Evolutionary conservation across 2,113 vertebrate species (phyloP), one percentile per base, ranked within the genome.

Genomic region (Laticauda laticaudata): DNA sequence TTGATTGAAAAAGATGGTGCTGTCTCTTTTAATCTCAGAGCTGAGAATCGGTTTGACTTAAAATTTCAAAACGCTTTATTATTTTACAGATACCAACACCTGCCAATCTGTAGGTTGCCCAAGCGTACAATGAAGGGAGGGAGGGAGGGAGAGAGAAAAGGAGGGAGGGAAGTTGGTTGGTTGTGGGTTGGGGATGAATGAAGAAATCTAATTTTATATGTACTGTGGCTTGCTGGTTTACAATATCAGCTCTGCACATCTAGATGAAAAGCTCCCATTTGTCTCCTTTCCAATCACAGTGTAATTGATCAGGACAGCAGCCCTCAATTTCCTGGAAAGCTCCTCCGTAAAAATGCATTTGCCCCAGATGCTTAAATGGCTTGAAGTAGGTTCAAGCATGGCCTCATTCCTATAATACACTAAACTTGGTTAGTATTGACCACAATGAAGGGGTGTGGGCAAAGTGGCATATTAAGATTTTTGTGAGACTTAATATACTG

Each of bases 91-190:
- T 53, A 6, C 45, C 24, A 5, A 18, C 2, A 29, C 4, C 61
- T 34, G 89, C 29, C 48, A 54, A 21, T 64, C 43, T 64, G 57
- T 48, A 48, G 89, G 43, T 45, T 21, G 26, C 43, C 15, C 26
- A 69, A n/a, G 45, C 26, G 0, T 90, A 59, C 15, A 20, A 18
- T 15, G 29, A 3, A 12, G 34, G 7, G 56, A 1, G 55, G 43
- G 56, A 1, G 55, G 43, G 4, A 24, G 5, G 2, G 24, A 1
- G 2, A 3, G 2, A 45, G 18, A 9, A 10, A 7, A 5, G 0
- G 5, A 21, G 20, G 1, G 5, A 21, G 5, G 5, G 18, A 56
- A 1, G 5, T 21, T 5, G 4, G 15, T 53, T 11, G 11, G n/a
- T 18, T 34, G n/a, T 18, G 69, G 69, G 1, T 39, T 18, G n/a